Evolutionary conservation across 2,888 invertebrate species (phyloP).

Genomic region (Blera fallax): DNA sequence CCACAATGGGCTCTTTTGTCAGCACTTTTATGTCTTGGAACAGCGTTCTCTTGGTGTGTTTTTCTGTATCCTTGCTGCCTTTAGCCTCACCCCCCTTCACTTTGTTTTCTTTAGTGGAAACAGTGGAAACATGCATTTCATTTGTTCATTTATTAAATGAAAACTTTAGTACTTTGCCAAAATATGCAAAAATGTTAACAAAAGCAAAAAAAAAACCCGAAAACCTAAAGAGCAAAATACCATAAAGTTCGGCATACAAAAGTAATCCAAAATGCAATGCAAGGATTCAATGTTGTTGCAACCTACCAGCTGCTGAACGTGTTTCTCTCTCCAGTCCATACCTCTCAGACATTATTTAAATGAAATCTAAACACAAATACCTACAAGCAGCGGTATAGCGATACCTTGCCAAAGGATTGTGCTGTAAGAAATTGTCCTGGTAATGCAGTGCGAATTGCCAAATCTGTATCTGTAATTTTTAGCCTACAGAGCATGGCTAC

Average conservation of each 20-base stretch:
- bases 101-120: neutral
- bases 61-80: neutral
- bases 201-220: neutral
- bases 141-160: constrained; percentile 73
- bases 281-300: constrained; percentile 24
- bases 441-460: constrained; percentile 35
- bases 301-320: constrained; percentile 8
- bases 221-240: neutral
- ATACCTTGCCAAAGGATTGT: constrained; percentile 40
- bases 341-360: constrained; percentile 61
- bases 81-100: neutral
- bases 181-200: constrained; percentile 62
- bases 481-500: constrained; percentile 1
- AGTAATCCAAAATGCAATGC: constrained; percentile 13
- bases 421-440: constrained; percentile 6
- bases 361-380: constrained; percentile 34
- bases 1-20: constrained; percentile 66
- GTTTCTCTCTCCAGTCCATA: constrained; percentile 56
- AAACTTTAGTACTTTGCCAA: constrained; percentile 72
- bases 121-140: constrained; percentile 62
- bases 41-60: constrained; percentile 51
- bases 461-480: constrained; percentile 44
- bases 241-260: constrained; percentile 27
- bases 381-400: neutral
- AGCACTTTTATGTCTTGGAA: constrained; percentile 61